Conservation (phyloP, 2,113 vertebrate species). For the Boleophthalmus pectinirostris region DNA sequence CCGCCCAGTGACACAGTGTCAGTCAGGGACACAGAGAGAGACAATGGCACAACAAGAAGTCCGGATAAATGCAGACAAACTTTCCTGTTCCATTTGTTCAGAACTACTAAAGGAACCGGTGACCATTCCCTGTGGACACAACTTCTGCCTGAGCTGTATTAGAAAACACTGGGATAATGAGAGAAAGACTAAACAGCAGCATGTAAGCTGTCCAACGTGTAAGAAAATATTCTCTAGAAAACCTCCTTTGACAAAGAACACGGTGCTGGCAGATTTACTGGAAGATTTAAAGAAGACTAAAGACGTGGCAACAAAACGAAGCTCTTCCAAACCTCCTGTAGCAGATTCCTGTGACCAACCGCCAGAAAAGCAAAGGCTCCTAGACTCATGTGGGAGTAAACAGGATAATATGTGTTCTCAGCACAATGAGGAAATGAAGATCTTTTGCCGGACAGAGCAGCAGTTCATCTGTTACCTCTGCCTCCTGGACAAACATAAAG, state of each 20-base stretch:
- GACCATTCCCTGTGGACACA: constrained; percentile 1
- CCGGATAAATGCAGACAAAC: background rate
- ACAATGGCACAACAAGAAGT: background rate
- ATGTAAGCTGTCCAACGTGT: background rate
- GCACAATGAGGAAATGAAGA: constrained; percentile 27
- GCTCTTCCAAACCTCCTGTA: background rate
- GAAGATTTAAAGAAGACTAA: background rate
- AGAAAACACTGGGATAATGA: background rate
- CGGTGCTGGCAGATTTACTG: background rate
- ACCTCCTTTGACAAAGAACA: background rate
- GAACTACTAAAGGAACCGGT: background rate
- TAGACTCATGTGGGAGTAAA: background rate
- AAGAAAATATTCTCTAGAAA: no score
- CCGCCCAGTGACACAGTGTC: background rate
- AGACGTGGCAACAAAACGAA: background rate
- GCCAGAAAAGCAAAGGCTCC: background rate
- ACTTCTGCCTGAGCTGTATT: background rate
- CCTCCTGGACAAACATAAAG: constrained; percentile 23
- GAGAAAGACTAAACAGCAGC: background rate
- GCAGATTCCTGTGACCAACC: background rate
- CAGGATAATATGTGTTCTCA: constrained; percentile 25
- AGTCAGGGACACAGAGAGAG: background rate
- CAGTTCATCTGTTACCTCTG: constrained; percentile 32
- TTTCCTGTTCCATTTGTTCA: background rate
- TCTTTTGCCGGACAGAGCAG: constrained; percentile 28